Evolutionary conservation across 2,113 vertebrate genomes (phyloP).

Genomic region (Alligator sinensis): DNA sequence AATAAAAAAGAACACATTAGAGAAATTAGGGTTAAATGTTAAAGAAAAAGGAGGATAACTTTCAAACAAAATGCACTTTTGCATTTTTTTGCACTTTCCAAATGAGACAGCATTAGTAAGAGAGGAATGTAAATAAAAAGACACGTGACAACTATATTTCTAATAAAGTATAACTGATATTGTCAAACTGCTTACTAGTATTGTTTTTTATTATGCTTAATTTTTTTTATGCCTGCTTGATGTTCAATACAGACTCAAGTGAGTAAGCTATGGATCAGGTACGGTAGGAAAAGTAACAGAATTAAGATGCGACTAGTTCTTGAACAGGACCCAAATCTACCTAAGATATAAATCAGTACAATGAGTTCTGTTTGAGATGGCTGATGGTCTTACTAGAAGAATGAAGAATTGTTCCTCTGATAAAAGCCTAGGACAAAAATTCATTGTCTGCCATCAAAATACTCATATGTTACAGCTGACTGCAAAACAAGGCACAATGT

Average conservation of each 20-base stretch:
- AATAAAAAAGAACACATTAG: constrained; percentile 96
- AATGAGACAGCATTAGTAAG: constrained; percentile 84
- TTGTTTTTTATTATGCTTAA: constrained; percentile 15
- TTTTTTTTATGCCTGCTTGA: not conserved
- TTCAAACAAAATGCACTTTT: constrained; percentile 84
- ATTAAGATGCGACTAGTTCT: not conserved
- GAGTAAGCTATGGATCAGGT: not conserved
- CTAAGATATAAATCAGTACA: constrained; percentile 34
- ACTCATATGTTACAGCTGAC: not conserved
- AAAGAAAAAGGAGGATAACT: constrained; percentile 86
- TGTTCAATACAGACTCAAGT: constrained; percentile 1
- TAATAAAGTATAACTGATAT: constrained; percentile 35
- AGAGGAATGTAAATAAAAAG: constrained; percentile 79
- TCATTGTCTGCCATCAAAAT: not conserved
- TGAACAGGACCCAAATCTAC: constrained; percentile 14
- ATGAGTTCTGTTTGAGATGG: not conserved
- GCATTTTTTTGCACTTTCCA: constrained; percentile 79
- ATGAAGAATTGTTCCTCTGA: not conserved
- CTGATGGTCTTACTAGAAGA: not conserved
- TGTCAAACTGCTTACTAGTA: constrained; percentile 57
- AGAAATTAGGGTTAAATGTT: constrained; percentile 95
- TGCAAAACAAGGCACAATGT: not conserved
- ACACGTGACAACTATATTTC: constrained; percentile 69
- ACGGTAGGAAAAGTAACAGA: not conserved
- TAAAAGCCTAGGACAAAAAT: constrained; percentile 4